Base-by-base conservation (phyloP, 2,888 invertebrate species). In the Auanema freiburgensis region DNA sequence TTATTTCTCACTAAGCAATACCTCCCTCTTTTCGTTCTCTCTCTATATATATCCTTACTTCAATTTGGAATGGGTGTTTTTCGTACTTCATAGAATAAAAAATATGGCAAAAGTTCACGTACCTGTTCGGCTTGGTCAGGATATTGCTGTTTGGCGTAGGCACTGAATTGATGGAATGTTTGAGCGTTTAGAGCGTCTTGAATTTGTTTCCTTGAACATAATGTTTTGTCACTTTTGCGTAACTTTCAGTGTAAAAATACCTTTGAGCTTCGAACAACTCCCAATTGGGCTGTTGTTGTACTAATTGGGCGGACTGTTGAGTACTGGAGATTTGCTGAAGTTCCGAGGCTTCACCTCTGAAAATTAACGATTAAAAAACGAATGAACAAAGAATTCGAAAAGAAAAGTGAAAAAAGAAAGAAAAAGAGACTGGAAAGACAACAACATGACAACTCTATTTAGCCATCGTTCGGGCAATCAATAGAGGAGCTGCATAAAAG, bases 141-240 rank as follows among this genome's bases (percentile, higher is more conserved):
- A 79, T 86, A 88, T 84, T 97, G 97, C 83, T 96, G 94, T 79
- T 94, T 92, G 0, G 97, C 93, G 85, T 98, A 95, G 63, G 90
- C 89, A 83, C 90, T 89, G 84, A 93, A 93, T 84, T 94, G 93
- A 72, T 89, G 88, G 84, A 90, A 94, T 11, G 87, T 87, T 73
- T 87, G 87, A 80, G 92, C 91, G 85, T 98, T 98, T 16, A 98
- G 87, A 1, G 95, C 95, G 84, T 95, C 93, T 86, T 97, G 93
- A 82, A 98, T 91, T 85, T 92, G 91, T 69, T 84, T 80, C 67
- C 79, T 79, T 63, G 4, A 72, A 68, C 6, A 56, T 42, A 23
- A 21, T 46, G 21, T 46, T 46, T 21, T 21, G 46, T 6, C 16
- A 21, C 21, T 46, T 46, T 21, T 10, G 10, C 16, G 21, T 3